Evolutionary conservation across 2,797 vertebrate genomes (phyloP).

Genomic region (Tinamus major): DNA sequence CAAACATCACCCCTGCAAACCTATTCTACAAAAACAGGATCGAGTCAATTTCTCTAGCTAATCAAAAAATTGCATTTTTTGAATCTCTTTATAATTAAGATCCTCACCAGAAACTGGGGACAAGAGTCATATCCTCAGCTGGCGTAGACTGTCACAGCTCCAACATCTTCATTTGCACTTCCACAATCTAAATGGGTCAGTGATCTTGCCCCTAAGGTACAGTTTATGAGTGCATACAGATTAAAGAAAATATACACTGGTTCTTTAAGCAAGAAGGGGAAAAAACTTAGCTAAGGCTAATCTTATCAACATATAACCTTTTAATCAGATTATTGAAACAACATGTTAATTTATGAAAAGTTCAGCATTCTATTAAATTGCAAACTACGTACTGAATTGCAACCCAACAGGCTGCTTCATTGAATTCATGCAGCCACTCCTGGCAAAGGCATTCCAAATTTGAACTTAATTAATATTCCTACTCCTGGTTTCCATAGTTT

Average conservation of each 20-base stretch:
- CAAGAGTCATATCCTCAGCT: neutral
- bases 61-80: neutral
- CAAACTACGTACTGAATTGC: conserved; percentile 80
- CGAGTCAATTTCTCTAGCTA: neutral
- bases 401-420: conserved; percentile 83
- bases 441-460: conserved; percentile 85
- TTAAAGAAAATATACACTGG: conserved; percentile 59
- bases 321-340: conserved; percentile 86
- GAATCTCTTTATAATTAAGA: neutral
- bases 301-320: conserved; percentile 81
- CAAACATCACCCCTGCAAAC: neutral
- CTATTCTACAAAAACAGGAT: neutral
- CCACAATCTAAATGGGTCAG: neutral
- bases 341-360: conserved; percentile 83
- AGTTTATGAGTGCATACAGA: neutral
- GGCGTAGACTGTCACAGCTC: neutral
- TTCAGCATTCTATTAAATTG: conserved; percentile 82
- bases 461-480: conserved; percentile 89
- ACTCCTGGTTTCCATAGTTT: conserved; percentile 87
- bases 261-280: conserved; percentile 69
- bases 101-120: neutral
- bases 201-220: neutral
- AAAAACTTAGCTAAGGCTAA: conserved; percentile 64
- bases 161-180: neutral
- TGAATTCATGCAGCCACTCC: conserved; percentile 81